A percentile compares a stretch with the other conserved stretches of the same genome.
These are phyloP conservation scores for Adelphocoris suturalis DNA, from an alignment of 2,888 invertebrate species.

Conservation along the genomic window DNA sequence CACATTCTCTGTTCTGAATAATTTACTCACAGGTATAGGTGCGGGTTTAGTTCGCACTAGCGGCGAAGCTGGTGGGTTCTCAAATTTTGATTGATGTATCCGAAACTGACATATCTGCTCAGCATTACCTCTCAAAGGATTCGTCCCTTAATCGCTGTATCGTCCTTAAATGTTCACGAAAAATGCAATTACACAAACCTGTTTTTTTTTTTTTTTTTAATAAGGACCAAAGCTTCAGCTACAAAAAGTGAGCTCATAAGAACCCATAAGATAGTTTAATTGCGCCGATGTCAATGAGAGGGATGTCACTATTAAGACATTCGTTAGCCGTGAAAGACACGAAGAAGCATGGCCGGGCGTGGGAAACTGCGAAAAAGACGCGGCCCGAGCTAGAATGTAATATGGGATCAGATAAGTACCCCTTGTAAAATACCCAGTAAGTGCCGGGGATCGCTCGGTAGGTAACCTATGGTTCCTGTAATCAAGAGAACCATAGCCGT, in stretches of 20 bases:
- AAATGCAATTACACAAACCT: no score
- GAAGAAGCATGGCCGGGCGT: conserved; percentile 27
- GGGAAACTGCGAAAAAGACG: conserved; percentile 64
- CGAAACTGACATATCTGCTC: no score
- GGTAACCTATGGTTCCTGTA: conserved; percentile 54
- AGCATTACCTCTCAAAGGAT: no score
- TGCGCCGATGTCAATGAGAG: conserved; percentile 43
- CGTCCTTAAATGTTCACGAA: no score
- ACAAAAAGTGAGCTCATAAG: neutral
- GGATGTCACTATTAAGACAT: conserved; percentile 52
- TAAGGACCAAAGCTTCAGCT: neutral
- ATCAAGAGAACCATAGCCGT: conserved; percentile 63
- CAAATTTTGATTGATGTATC: no score
- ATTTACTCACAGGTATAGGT: no score
- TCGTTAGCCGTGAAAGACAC: conserved; percentile 56
- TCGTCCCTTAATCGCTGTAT: no score
- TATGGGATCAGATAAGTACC: conserved; percentile 54
- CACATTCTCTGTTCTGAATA: no score
- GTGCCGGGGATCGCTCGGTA: neutral
- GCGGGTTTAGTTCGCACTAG: no score
- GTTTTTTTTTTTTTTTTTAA: no score
- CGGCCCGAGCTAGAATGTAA: conserved; percentile 25
- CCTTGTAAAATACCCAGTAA: conserved; percentile 63
- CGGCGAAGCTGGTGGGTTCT: no score
- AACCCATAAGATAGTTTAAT: conserved; percentile 40